Evolutionary conservation across 2,888 invertebrate species (phyloP).

Genomic region (Caenorhabditis sp.): DNA sequence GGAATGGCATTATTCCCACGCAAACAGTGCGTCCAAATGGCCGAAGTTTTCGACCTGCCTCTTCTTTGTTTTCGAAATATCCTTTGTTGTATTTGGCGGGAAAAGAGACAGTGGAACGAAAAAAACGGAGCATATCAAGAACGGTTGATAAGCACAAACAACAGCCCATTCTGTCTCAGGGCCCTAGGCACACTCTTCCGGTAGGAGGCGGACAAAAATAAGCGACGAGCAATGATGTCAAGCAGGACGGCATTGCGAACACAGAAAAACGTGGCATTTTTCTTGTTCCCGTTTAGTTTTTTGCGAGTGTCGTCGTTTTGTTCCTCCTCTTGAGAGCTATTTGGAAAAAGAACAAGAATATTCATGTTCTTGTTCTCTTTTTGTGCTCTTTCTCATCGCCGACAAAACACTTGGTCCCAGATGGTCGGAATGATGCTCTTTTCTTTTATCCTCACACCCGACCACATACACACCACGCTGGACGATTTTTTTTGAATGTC

Average conservation of each 20-base stretch:
- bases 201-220: slow-evolving; percentile 2
- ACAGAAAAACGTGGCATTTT: slow-evolving; percentile 39
- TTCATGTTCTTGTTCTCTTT: slow-evolving; percentile 40
- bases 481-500: slow-evolving; percentile 13
- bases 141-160: slow-evolving; percentile 56
- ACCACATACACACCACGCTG: background rate
- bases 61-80: slow-evolving; percentile 51
- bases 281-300: slow-evolving; percentile 21
- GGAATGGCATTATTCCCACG: slow-evolving; percentile 16
- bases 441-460: slow-evolving; percentile 17
- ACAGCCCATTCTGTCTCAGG: background rate
- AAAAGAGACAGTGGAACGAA: background rate
- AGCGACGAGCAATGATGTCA: slow-evolving; percentile 24
- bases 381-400: slow-evolving; percentile 27
- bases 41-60: background rate
- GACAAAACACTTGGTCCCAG: slow-evolving; percentile 58
- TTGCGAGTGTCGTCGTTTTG: slow-evolving; percentile 19
- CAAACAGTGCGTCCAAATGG: slow-evolving; percentile 21
- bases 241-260: too few relatives aligned
- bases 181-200: background rate
- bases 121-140: slow-evolving; percentile 29
- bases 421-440: slow-evolving; percentile 43
- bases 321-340: slow-evolving; percentile 39
- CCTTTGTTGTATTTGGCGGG: slow-evolving; percentile 25
- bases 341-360: slow-evolving; percentile 46